Conservation (phyloP, 1,140 invertebrate species). For the Pseudomyrmex dendroicus region DNA sequence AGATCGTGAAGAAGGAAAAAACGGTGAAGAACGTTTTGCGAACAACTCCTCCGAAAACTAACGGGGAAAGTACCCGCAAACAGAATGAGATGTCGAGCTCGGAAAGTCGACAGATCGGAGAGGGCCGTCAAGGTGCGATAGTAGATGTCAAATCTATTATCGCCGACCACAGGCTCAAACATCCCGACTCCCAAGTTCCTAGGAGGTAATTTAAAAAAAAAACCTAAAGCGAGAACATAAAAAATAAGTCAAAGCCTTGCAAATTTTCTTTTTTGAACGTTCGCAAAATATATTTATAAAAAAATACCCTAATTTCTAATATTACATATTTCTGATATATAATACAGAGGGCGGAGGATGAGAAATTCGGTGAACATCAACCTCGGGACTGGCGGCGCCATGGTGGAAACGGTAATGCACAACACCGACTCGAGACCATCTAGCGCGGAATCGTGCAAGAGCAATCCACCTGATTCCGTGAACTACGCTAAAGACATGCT, state of each 20-base stretch:
- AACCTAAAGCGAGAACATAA: background rate
- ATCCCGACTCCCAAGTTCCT: constrained; percentile 88
- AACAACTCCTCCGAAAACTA: constrained; percentile 63
- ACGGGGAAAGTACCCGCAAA: constrained; percentile 70
- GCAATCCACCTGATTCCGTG: constrained; percentile 82
- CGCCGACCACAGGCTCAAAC: constrained; percentile 91
- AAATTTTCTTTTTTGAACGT: too few species aligned
- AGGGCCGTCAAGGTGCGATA: constrained; percentile 90
- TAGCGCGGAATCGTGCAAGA: constrained; percentile 85
- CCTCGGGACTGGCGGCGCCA: constrained; percentile 81
- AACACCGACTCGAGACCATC: constrained; percentile 84
- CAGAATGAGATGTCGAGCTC: constrained; percentile 70
- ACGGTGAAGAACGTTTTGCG: constrained; percentile 52
- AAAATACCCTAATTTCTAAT: too few species aligned
- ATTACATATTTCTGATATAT: background rate
- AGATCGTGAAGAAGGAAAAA: constrained; percentile 71
- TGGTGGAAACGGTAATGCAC: constrained; percentile 79
- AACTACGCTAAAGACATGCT: constrained; percentile 90
- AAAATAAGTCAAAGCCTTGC: too few species aligned
- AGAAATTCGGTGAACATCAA: constrained; percentile 82
- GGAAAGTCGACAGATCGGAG: constrained; percentile 85
- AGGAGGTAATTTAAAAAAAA: constrained; percentile 82
- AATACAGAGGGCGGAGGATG: constrained; percentile 81
- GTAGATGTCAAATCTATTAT: constrained; percentile 93
- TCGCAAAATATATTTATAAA: too few species aligned